Conservation (phyloP, 2,113 vertebrate genomes). For the Phaethon lepturus region DNA sequence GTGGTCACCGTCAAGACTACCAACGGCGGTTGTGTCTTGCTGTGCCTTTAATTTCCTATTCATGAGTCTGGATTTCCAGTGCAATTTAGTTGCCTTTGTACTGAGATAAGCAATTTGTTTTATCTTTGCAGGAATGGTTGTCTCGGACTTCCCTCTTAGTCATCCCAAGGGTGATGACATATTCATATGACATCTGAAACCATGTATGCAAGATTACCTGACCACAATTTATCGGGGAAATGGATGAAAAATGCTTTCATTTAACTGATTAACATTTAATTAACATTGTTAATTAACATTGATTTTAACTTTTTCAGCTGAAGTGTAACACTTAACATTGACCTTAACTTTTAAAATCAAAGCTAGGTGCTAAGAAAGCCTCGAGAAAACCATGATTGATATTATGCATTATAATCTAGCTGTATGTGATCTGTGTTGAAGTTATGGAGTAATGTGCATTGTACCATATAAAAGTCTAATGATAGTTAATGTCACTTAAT, state of each 20-base stretch:
- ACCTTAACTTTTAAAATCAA: conserved; percentile 81
- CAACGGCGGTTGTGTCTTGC: not conserved
- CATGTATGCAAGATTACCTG: conserved; percentile 70
- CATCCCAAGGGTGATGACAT: conserved; percentile 39
- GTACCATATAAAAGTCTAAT: conserved; percentile 83
- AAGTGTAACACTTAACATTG: conserved; percentile 79
- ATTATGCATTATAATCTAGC: conserved; percentile 74
- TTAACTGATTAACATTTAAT: conserved; percentile 83
- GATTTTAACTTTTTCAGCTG: conserved; percentile 78
- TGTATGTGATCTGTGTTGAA: conserved; percentile 71
- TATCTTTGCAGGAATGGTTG: conserved; percentile 42
- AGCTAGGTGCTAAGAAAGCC: conserved; percentile 72
- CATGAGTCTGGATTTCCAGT: conserved; percentile 19
- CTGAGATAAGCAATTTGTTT: conserved; percentile 58
- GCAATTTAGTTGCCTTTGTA: conserved; percentile 35
- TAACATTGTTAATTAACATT: conserved; percentile 82
- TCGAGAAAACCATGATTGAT: conserved; percentile 78
- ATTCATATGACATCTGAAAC: conserved; percentile 67
- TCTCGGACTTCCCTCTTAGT: conserved; percentile 31
- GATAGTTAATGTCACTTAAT: conserved; percentile 83
- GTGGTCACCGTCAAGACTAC: not conserved
- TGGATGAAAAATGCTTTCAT: conserved; percentile 81
- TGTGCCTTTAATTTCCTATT: conserved; percentile 29
- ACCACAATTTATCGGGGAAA: conserved; percentile 70
- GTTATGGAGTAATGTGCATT: conserved; percentile 79